Base-by-base conservation (phyloP, 2,797 vertebrate genomes). In the Esox masquinongy region DNA sequence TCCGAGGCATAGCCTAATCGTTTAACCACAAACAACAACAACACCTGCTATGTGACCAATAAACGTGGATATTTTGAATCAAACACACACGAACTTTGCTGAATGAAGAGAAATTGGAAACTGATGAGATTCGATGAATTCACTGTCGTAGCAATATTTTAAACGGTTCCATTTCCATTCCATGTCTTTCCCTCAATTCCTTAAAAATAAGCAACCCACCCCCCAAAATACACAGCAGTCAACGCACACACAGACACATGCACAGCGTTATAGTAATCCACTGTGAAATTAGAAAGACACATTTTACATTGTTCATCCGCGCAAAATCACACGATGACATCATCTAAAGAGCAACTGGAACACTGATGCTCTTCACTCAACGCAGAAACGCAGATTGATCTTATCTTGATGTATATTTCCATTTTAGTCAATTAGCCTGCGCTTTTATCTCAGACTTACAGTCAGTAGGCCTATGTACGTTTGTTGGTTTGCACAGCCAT, bases 221-320 rank as follows among this genome's bases (percentile, higher is more conserved):
- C 14, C 26, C 63, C 26, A 29, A 66, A 15, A 66, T 15, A 66
- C 4, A 67, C 63, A 19, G 12, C 63, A 66, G 26, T 6, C 15
- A 24, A 68, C 74, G 69, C 31, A 47, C 34, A 59, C 29, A 59
- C 19, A 29, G 14, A 34, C 56, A 74, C 67, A 67, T 39, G 59
- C 16, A 53, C 70, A 15, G 31, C 59, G 14, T 17, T 11, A 66
- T 19, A 66, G 8, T 34, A 66, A 66, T 67, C 31, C 2, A 14
- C 64, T 8, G 64, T 36, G 29, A 67, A 67, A 64, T 64, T 64
- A 64, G 1, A 63, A 29, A 24, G 26, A 64, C 4, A 26, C 14
- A 16, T 24, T 14, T 67, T 5, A 16, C 29, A 34, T 34, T 16
- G 6, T 34, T 36, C 34, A 67, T 67, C 64, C 64, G 34, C 29